Evolutionary conservation across 2,888 invertebrate species (phyloP).

Genomic region (Tethea ocularis): DNA sequence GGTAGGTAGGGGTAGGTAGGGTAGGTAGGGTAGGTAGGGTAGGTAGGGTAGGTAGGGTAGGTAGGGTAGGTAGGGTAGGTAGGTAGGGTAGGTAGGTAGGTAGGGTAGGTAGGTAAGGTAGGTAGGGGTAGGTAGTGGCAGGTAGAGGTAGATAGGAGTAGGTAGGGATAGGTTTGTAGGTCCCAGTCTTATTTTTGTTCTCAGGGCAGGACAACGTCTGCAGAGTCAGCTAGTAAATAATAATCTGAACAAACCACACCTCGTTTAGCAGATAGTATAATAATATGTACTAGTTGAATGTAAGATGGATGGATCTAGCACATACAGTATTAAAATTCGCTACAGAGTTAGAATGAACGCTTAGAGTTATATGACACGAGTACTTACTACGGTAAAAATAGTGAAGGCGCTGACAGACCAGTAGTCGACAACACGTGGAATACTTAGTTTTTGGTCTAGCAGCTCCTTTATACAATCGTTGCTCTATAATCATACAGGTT

Average conservation of each 20-base stretch:
- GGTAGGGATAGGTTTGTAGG: too few species aligned
- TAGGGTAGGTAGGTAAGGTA: too few species aligned
- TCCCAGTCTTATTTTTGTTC: too few species aligned
- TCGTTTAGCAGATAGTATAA: constrained; percentile 31
- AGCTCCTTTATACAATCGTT: constrained; percentile 34
- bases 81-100: too few species aligned
- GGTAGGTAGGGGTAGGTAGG: too few species aligned
- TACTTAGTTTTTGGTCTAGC: constrained; percentile 12
- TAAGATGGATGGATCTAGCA: constrained; percentile 72
- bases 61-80: too few species aligned
- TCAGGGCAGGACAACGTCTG: too few species aligned
- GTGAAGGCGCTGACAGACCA: constrained; percentile 40
- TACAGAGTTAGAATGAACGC: constrained; percentile 69
- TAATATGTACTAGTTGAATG: constrained; percentile 60
- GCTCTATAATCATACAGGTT: constrained; percentile 27
- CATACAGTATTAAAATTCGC: constrained; percentile 66
- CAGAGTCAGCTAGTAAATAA: too few species aligned
- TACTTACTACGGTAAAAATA: constrained; percentile 53
- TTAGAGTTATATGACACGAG: constrained; percentile 58
- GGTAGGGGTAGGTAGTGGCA: too few species aligned
- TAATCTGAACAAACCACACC: constrained; percentile 47
- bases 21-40: too few species aligned
- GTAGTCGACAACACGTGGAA: constrained; percentile 11
- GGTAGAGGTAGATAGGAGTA: too few species aligned
- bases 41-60: too few species aligned